A percentile compares a stretch with the other conserved stretches of the same genome.
Conservation (phyloP, 2,113 vertebrate species). For the Burhinus bistriatus region DNA sequence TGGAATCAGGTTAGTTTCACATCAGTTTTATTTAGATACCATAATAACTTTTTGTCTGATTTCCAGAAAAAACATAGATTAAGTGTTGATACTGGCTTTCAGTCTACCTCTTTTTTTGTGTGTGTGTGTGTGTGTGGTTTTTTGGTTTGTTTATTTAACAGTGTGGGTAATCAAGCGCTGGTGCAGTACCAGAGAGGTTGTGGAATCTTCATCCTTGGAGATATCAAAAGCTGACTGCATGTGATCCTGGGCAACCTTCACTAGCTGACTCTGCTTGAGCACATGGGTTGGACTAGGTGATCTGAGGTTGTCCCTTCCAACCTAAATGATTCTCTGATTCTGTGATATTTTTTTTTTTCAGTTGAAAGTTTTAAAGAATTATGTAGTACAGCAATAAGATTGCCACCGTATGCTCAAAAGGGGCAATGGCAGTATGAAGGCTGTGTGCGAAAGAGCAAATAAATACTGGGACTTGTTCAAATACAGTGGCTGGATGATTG, state of each 20-base stretch:
- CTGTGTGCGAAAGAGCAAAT: background rate
- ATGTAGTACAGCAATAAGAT: background rate
- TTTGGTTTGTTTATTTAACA: background rate
- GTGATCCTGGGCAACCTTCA: background rate
- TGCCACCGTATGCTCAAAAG: background rate
- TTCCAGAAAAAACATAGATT: background rate
- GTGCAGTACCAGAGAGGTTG: background rate
- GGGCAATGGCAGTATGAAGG: background rate
- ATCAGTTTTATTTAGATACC: background rate
- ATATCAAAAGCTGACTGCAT: background rate
- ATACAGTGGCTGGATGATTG: background rate
- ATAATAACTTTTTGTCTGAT: background rate
- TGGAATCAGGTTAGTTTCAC: constrained; percentile 82
- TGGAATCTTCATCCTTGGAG: background rate
- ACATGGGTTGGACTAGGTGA: background rate
- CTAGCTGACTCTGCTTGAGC: background rate
- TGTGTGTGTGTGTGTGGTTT: background rate
- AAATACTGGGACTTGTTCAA: background rate
- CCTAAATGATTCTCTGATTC: background rate
- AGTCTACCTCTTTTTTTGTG: background rate
- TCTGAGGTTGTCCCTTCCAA: background rate
- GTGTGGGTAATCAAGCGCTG: background rate
- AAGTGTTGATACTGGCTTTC: background rate
- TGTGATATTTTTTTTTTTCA: background rate
- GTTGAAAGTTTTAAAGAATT: background rate